Conservation (phyloP, 2,888 invertebrate genomes). For the Drosophila koepferae region DNA sequence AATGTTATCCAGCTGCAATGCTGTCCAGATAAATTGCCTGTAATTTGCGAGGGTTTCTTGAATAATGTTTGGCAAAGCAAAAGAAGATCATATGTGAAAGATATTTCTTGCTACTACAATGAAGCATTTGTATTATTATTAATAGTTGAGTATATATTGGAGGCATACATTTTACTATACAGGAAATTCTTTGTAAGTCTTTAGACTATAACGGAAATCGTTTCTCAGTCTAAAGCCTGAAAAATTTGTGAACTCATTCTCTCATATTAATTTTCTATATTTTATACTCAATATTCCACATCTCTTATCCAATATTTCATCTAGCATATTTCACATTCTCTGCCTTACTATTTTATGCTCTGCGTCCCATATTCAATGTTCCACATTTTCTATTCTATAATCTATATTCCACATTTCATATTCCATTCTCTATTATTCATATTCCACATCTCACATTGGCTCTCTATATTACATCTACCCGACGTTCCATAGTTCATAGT, state of each 20-base stretch:
- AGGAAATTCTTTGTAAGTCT: background rate
- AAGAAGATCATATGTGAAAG: background rate
- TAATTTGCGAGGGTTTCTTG: background rate
- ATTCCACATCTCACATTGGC: background rate
- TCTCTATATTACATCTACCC: too few species aligned
- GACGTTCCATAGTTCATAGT: too few species aligned
- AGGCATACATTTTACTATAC: background rate
- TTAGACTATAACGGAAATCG: too few species aligned
- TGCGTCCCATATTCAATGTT: background rate
- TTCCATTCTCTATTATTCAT: too few species aligned
- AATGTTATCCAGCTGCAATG: background rate
- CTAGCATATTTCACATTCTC: too few species aligned
- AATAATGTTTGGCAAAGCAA: background rate
- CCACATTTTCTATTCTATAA: background rate
- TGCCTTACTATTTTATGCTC: too few species aligned
- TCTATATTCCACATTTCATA: too few species aligned
- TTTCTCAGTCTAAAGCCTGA: too few species aligned
- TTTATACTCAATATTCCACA: background rate
- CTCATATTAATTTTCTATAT: too few species aligned
- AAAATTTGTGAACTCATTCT: too few species aligned
- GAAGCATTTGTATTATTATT: background rate
- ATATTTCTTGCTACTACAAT: too few species aligned
- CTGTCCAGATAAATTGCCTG: background rate
- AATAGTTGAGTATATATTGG: background rate
- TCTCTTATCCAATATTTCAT: too few species aligned